These are phyloP conservation scores for Crambe crambe DNA, from an alignment of 37 sponge, comb jelly and placozoan species.

Conservation along the genomic window DNA sequence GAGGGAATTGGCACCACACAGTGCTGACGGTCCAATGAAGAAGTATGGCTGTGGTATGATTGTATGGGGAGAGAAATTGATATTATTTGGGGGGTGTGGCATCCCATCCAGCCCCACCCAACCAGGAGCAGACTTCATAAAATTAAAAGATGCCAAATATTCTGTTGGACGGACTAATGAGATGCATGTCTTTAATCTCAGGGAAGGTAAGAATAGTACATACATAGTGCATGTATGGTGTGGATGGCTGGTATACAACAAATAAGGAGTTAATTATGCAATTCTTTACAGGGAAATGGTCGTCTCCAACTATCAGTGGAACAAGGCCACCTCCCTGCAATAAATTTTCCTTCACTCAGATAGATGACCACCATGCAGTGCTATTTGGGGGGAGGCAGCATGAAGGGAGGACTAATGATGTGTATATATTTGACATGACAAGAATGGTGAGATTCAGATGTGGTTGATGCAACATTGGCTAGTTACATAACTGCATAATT, in stretches of 20 bases:
- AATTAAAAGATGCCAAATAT: no score
- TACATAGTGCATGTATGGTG: no score
- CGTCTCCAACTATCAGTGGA: slow-evolving; percentile 33
- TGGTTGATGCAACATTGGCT: not conserved
- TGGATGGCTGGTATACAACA: no score
- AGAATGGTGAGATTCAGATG: not conserved
- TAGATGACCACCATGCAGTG: slow-evolving; percentile 15
- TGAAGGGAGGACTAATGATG: not conserved
- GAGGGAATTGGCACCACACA: not conserved
- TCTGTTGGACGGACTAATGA: not conserved
- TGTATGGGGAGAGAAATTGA: not conserved
- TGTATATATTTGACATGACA: not conserved
- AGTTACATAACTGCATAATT: not conserved
- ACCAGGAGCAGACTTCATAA: no score
- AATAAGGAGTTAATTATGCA: no score
- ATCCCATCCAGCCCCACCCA: not conserved
- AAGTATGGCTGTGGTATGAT: not conserved
- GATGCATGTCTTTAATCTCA: not conserved
- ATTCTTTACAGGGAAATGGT: slow-evolving; percentile 28
- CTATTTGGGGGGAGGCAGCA: not conserved
- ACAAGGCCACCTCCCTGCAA: slow-evolving; percentile 54
- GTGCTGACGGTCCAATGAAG: not conserved
- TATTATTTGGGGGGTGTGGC: not conserved
- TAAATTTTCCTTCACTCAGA: slow-evolving; percentile 42
- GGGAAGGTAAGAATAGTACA: not conserved